Percentiles rank a stretch among this genome's conserved stretches.
Evolutionary conservation across 1,140 invertebrate genomes (phyloP).

Genomic region (Zaprionus tsacasi): DNA sequence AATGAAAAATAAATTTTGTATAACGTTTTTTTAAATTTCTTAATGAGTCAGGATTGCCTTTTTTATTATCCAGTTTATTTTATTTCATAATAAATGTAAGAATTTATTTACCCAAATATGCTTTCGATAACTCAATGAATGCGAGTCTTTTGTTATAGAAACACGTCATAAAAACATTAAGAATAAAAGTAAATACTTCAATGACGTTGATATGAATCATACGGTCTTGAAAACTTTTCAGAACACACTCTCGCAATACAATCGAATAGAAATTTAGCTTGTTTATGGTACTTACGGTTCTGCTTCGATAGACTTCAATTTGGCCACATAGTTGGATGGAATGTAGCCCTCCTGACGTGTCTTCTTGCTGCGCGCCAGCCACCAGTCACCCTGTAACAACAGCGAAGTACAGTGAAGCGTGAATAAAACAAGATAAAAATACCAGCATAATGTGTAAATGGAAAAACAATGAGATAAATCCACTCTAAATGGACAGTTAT

Average conservation of each 20-base stretch:
- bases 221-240: too few relatives aligned
- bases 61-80: too few relatives aligned
- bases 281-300: constrained; percentile 94
- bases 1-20: too few relatives aligned
- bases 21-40: too few relatives aligned
- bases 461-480: constrained; percentile 22
- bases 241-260: neutral
- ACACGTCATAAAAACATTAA: neutral
- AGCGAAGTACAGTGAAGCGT: constrained; percentile 17
- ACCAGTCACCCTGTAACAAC: constrained; percentile 95
- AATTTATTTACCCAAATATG: too few relatives aligned
- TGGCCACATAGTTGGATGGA: constrained; percentile 99
- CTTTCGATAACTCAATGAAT: too few relatives aligned
- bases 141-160: too few relatives aligned
- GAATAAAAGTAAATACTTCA: neutral
- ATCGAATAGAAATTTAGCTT: neutral
- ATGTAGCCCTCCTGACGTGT: constrained; percentile 99
- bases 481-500: constrained; percentile 28
- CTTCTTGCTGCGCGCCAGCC: constrained; percentile 97
- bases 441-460: constrained; percentile 10
- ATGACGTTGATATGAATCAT: neutral
- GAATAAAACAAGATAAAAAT: constrained; percentile 4
- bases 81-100: too few relatives aligned
- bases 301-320: constrained; percentile 99
- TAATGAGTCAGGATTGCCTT: too few relatives aligned